Percentiles rank a stretch among this genome's conserved stretches.
Evolutionary conservation across 2,113 vertebrate species (phyloP).

Genomic region (Zeus faber): DNA sequence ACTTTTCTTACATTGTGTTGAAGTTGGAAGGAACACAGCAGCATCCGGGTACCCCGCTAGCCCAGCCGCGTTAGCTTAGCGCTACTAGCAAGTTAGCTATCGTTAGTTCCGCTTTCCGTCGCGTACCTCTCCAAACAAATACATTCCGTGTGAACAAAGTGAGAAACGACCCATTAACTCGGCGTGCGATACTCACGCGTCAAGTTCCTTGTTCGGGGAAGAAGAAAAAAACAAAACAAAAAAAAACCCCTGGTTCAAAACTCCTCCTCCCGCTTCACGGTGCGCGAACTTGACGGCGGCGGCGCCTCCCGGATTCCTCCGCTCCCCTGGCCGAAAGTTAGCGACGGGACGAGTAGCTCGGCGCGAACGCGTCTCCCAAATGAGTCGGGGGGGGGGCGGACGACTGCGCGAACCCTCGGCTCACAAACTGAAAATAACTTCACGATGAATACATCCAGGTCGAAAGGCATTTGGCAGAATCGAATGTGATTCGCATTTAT

Average conservation of each 20-base stretch:
- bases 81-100: too few species aligned
- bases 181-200: constrained; percentile 48
- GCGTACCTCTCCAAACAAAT: constrained; percentile 17
- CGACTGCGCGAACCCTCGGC: too few species aligned
- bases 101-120: constrained; percentile 62
- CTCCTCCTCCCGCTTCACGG: constrained; percentile 59
- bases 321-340: too few species aligned
- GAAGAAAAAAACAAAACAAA: neutral
- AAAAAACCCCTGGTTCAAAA: constrained; percentile 3
- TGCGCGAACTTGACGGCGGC: constrained; percentile 32
- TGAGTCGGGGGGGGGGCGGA: too few species aligned
- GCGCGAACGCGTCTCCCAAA: constrained; percentile 4
- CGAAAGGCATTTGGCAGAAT: too few species aligned
- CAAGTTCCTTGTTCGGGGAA: constrained; percentile 30
- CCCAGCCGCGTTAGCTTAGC: constrained; percentile 28
- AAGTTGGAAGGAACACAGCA: constrained; percentile 15
- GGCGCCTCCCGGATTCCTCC: constrained; percentile 64
- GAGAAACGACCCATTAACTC: neutral
- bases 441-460: too few species aligned
- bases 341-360: neutral
- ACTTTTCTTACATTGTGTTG: constrained; percentile 56
- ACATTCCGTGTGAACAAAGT: neutral
- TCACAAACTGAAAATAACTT: too few species aligned
- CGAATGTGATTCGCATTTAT: too few species aligned
- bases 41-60: constrained; percentile 30